Evolutionary conservation across 2,797 vertebrate species (phyloP), one percentile per base, ranked within the genome.

Genomic region (Chelon labrosus): DNA sequence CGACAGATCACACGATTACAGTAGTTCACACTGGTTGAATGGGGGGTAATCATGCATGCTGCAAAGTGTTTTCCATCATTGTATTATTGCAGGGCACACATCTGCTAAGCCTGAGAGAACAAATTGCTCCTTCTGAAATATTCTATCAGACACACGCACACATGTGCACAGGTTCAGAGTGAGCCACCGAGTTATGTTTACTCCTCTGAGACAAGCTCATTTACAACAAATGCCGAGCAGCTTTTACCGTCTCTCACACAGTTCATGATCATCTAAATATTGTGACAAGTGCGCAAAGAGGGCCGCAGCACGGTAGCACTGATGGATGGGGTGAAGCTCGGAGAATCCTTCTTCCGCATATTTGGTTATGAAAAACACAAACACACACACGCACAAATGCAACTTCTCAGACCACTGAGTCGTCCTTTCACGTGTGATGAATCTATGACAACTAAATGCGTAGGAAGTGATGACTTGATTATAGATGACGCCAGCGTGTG

Each of bases 1-100:
- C 64, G 11, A 52, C 62, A 55, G 76, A 84, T 88, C 76, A 61
- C 84, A 83, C 31, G 49, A 87, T 83, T 77, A 81, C 71, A 70
- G 71, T 39, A 44, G 70, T 75, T 86, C 76, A 80, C 61, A 50
- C 39, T 3, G 72, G 80, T 65, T 88, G 81, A 89, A 77, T 74
- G 76, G 65, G 76, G 71, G 44, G 83, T 85, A 91, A 87, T 87
- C 84, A 80, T 79, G 85, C 86, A 82, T 88, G 86, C 68, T 86
- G 74, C 73, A 74, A 84, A 88, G 80, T 73, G 85, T 77, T 91
- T 88, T 78, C 77, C 85, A 85, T 70, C 80, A 73, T 72, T 58
- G 79, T 58, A 68, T 66, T 65, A 50, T 77, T 44, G 79, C 82
- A 89, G 47, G 38, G 50, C 77, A 70, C 59, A 47, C 80, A 86